Conservation (phyloP, 2,888 invertebrate genomes). For the Halocaridina rubra region DNA sequence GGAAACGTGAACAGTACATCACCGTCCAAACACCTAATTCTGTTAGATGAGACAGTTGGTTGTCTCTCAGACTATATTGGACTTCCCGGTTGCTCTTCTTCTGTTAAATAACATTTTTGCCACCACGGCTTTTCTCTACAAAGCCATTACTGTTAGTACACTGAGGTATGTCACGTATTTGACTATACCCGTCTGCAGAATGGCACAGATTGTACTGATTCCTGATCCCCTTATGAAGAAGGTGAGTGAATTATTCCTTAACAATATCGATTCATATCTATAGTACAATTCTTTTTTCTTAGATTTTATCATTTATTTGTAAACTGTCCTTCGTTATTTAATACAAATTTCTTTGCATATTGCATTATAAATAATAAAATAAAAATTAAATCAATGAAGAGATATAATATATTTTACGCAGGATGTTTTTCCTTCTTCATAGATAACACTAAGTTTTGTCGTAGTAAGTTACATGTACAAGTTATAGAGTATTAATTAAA, state of each 20-base stretch:
- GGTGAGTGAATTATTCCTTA: neutral
- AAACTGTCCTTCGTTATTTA: neutral
- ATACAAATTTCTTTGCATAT: no score
- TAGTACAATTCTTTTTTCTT: neutral
- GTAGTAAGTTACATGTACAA: no score
- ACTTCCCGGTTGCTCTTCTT: conserved; percentile 24
- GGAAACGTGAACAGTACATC: no score
- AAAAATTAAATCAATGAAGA: no score
- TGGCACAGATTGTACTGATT: conserved; percentile 26
- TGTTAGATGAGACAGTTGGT: no score
- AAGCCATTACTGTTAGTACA: conserved; percentile 3
- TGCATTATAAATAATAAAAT: no score
- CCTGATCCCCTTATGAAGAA: conserved; percentile 36
- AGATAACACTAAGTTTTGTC: no score
- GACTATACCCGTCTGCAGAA: neutral
- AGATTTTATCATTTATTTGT: neutral
- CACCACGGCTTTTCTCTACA: conserved; percentile 44
- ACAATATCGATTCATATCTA: neutral
- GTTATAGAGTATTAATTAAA: no score
- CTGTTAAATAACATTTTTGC: conserved; percentile 29
- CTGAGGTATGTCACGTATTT: conserved; percentile 19
- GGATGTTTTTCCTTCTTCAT: no score
- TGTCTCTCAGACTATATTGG: no score
- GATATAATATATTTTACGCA: no score
- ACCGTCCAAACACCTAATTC: no score